A percentile compares a stretch with the other conserved stretches of the same genome.
Conservation (phyloP, 2,797 vertebrate species). For the Rhinichthys osculus region DNA sequence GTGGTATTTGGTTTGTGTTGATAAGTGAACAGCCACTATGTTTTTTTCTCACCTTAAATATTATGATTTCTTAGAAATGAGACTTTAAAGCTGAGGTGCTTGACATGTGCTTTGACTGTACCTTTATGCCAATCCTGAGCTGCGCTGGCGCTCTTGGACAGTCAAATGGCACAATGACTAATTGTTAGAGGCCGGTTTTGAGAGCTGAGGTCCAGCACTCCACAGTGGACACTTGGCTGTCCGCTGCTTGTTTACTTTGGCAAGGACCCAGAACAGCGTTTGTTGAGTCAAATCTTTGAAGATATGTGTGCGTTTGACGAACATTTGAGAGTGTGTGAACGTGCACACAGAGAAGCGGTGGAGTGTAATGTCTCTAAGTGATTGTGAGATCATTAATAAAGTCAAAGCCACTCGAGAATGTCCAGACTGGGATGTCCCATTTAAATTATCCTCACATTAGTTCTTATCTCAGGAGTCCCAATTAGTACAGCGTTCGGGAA, state of each 20-base stretch:
- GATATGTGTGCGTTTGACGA: conserved; percentile 28
- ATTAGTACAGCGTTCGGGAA: conserved; percentile 69
- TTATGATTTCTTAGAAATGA: background rate
- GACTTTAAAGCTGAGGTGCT: conserved; percentile 35
- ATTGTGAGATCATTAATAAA: background rate
- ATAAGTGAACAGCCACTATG: background rate
- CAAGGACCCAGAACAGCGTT: conserved; percentile 12
- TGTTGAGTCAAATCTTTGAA: conserved; percentile 49
- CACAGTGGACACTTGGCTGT: conserved; percentile 55
- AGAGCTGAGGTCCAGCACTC: conserved; percentile 66
- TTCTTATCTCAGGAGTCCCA: conserved; percentile 38
- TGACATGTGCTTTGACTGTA: conserved; percentile 63
- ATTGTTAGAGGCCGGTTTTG: conserved; percentile 73
- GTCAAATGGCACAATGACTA: conserved; percentile 73
- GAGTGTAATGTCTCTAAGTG: background rate
- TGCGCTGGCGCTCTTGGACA: conserved; percentile 71
- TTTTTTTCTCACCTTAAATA: background rate
- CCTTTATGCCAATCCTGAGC: conserved; percentile 68
- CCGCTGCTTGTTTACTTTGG: conserved; percentile 44
- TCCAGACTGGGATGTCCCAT: background rate
- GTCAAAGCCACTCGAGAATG: background rate
- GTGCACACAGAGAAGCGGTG: conserved; percentile 9
- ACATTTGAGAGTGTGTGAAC: background rate
- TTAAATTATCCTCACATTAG: background rate
- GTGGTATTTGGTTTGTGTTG: background rate